Evolutionary conservation across 2,888 invertebrate species (phyloP), one percentile per base, ranked within the genome.

Genomic region (Mellilla xanthometata): DNA sequence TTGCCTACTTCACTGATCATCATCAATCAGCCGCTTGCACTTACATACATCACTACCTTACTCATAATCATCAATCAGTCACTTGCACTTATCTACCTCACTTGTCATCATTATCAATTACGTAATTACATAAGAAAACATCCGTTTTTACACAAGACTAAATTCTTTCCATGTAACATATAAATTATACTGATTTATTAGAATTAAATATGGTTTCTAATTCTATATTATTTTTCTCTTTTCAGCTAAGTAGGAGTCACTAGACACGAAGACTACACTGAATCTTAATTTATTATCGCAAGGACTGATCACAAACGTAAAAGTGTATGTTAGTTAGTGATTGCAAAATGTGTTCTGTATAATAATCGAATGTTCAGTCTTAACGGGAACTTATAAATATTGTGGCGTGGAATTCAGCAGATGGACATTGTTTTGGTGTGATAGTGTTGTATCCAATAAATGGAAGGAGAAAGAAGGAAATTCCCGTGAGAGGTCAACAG

Each of bases 381-480:
- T 67, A 71, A 60, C 80, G 87, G 86, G 87, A 83, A 78, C 67
- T 71, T 71, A 70, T 68, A 72, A n/a, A 60, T 68, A 72, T 60
- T 50, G 71, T 60, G 73, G 75, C 58, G 60, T 58, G 76, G 77
- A 49, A 74, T 69, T 30, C 57, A 73, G 81, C 68, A 55, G 85
- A 72, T 52, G 84, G 89, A 89, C 88, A 86, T 75, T 79, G 78
- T 73, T 80, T 71, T 85, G 89, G 87, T 80, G 81, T 85, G 89
- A 73, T 76, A 85, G 89, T 88, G 89, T 88, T 89, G 89, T 89
- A 88, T 89, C 89, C 89, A 81, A 75, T 82, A 73, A 74, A 79
- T 85, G 88, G 89, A 88, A 88, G 87, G 81, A 68, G 76, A 65
- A 59, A 74, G 79, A 61, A 60, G 75, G 81, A 72, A 75, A 73